Base-by-base conservation (phyloP, 2,797 vertebrate species). In the Podarcis siculus region DNA sequence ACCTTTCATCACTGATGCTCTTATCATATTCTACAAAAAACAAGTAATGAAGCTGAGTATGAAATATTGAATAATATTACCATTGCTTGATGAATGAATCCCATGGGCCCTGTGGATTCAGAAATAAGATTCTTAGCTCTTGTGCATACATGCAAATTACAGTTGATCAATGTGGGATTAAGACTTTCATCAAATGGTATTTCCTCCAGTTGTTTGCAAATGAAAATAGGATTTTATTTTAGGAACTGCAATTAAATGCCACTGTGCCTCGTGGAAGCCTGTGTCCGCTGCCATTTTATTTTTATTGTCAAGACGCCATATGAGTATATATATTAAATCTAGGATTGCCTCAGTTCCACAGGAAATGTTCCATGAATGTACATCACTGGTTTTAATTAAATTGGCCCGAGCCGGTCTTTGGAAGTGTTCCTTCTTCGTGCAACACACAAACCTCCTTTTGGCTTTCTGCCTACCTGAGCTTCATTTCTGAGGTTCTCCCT, bases 301-400 rank as follows among this genome's bases (percentile, higher is more conserved):
- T 76, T 23, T 92, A 10, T 76, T 94, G 93, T 92, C 90, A 12
- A 66, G 87, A 23, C 91, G 86, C 39, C 92, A 32, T 25, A 86
- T 89, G 93, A 94, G 90, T 94, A 92, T 96, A 88, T 96, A 89
- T 94, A 95, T 96, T 96, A 96, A 96, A 96, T 96, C 96, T 96
- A 95, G 90, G 90, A 96, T 95, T 95, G 92, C 94, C 90, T 94
- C 93, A 90, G 95, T 96, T 96, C 95, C 96, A 94, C 93, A 97
- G 96, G 95, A 97, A 97, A 94, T 94, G 94, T 97, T 97, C 35
- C 97, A 10, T 94, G 96, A 64, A 64, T 96, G 97, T 96, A 61
- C 3, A 94, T 96, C 91, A 93, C 96, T 97, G 96, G 97, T 97
- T 97, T 97, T 96, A 97, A 98, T 97, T 98, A 96, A 96, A 97